Base-by-base conservation (phyloP, 2,113 vertebrate species). In the Danionella cerebrum region DNA sequence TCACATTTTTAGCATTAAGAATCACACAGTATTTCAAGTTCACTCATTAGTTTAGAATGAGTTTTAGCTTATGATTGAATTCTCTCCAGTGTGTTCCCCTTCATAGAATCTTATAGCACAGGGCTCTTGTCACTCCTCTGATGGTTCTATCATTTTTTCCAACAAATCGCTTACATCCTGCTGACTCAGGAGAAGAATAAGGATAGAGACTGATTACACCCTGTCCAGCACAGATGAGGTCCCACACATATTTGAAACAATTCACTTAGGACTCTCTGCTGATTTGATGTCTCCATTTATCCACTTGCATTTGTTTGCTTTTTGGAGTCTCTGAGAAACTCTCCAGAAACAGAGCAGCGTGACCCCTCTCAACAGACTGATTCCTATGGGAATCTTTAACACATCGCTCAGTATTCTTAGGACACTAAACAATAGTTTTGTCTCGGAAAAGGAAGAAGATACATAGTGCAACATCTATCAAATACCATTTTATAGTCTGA, bases 281-380 rank as follows among this genome's bases (percentile, higher is more conserved):
- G 33, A 18, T 31, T 27, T 41, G 68, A 71, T 42, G 29, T 36
- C 55, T 60, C 33, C 55, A 51, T 71, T 67, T 71, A 42, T 63
- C 38, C 16, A 22, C 24, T 19, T 65, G 57, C 14, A 50, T 67
- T 47, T 41, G 13, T 31, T 33, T 55, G 7, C 54, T 63, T 59
- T 52, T 13, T 53, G 12, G 39, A 50, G 39, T 9, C 11, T n/a
- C 14, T 36, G n/a, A 45, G 57, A 69, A 16, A 39, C 38, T 55
- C 2, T 10, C 21, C 45, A 27, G 22, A 18, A 19, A 38, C 19
- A 18, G 41, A 18, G 35, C 53, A 18, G 53, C n/a, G 35, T n/a
- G n/a, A n/a, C n/a, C n/a, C n/a, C n/a, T n/a, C 16, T 54, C 12
- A 21, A 42, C 25, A 24, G 22, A 7, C 4, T 13, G 4, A 57